phyloP scores from a whole-genome alignment of 2,888 invertebrate genomes.

The Embidobia sp. region DNA sequence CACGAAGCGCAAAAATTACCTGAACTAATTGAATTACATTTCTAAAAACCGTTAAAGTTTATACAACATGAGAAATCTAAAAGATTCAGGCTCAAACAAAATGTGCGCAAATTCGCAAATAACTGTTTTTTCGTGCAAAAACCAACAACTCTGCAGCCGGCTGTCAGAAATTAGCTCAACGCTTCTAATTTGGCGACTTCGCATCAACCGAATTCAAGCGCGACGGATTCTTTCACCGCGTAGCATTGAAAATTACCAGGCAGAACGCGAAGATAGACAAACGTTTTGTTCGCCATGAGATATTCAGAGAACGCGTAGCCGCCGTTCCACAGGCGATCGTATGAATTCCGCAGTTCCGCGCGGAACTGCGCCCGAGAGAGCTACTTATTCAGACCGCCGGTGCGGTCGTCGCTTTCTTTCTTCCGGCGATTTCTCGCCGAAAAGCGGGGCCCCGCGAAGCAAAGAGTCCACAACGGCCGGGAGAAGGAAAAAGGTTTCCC shows the following conservation, averaged over 20 bases:
- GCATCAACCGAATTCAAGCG: conserved; percentile 15
- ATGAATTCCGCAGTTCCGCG: conserved; percentile 29
- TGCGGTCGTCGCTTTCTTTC: conserved; percentile 60
- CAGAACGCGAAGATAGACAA: too few relatives aligned
- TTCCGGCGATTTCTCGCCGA: neutral
- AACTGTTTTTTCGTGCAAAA: neutral
- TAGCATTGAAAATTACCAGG: too few relatives aligned
- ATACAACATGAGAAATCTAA: too few relatives aligned
- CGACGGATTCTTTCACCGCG: too few relatives aligned
- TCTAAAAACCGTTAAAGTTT: too few relatives aligned
- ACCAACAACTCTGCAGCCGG: too few relatives aligned
- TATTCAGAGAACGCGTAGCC: conserved; percentile 24
- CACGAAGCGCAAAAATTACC: too few relatives aligned
- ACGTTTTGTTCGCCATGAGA: conserved; percentile 21
- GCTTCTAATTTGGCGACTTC: conserved; percentile 33
- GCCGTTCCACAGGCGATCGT: conserved; percentile 30
- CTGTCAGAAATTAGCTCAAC: conserved; percentile 28
- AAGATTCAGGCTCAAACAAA: neutral
- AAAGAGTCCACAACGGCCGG: neutral
- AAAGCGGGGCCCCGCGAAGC: conserved; percentile 4
- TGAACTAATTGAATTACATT: too few relatives aligned
- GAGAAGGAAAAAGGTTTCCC: too few relatives aligned
- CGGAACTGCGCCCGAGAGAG: conserved; percentile 44
- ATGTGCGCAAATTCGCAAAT: too few relatives aligned
- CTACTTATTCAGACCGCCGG: conserved; percentile 66